Evolutionary conservation across 2,888 invertebrate species (phyloP).

Genomic region (Drosophila eohydei): DNA sequence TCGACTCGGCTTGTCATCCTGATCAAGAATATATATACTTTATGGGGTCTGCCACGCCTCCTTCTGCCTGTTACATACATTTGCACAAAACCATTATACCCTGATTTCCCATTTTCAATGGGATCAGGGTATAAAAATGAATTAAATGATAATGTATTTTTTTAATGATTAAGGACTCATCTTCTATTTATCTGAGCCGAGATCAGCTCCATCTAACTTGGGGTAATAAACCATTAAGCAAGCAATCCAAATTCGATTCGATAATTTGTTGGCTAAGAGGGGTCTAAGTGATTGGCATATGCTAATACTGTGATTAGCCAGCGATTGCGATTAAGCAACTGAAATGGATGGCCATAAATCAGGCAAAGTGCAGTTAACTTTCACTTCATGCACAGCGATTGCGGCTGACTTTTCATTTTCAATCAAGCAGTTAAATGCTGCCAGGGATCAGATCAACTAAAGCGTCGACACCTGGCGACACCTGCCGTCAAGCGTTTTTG

Average conservation of each 20-base stretch:
- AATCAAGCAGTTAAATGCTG: conserved; percentile 53
- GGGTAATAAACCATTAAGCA: too few relatives aligned
- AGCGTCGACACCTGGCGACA: conserved; percentile 64
- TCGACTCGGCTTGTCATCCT: too few relatives aligned
- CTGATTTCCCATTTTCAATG: too few relatives aligned
- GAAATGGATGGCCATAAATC: conserved; percentile 60
- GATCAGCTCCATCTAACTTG: too few relatives aligned
- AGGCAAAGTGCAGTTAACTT: conserved; percentile 49
- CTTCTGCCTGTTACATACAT: too few relatives aligned
- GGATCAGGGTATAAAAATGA: too few relatives aligned
- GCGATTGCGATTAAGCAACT: conserved; percentile 37
- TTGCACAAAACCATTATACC: too few relatives aligned
- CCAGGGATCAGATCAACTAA: conserved; percentile 51
- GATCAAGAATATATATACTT: too few relatives aligned
- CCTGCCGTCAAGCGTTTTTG: conserved; percentile 52
- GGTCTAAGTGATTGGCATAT: conserved; percentile 54
- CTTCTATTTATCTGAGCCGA: too few relatives aligned
- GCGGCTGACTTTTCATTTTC: conserved; percentile 63
- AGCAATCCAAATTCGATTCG: not conserved
- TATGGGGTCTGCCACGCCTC: too few relatives aligned
- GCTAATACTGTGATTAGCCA: conserved; percentile 56
- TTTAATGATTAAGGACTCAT: too few relatives aligned
- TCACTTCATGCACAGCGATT: conserved; percentile 54
- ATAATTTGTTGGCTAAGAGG: conserved; percentile 29
- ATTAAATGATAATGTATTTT: too few relatives aligned